Evolutionary conservation across 2,888 invertebrate species (phyloP).

Genomic region (Zeuzera pyrina): DNA sequence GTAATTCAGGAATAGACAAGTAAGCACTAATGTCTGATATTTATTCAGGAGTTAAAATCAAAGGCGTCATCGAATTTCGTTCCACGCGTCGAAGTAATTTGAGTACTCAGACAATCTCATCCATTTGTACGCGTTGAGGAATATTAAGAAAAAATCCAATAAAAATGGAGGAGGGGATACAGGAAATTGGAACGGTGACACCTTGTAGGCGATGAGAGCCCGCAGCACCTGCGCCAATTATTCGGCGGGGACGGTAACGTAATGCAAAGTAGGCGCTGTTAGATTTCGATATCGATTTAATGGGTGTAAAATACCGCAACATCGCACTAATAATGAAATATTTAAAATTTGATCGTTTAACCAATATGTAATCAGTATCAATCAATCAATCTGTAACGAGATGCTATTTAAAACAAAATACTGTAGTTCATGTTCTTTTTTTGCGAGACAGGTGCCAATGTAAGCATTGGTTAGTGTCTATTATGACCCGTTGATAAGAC

Average conservation of each 20-base stretch:
- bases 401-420: too few relatives aligned
- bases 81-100: constrained; percentile 24
- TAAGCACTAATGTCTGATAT: constrained; percentile 1
- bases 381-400: too few relatives aligned
- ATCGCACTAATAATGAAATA: too few relatives aligned
- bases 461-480: too few relatives aligned
- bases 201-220: constrained; percentile 29
- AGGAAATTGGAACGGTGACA: constrained; percentile 58
- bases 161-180: constrained; percentile 30
- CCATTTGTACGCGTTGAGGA: constrained; percentile 43
- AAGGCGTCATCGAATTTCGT: constrained; percentile 23
- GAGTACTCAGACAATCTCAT: constrained; percentile 28
- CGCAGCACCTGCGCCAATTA: constrained; percentile 37
- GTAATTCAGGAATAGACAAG: too few relatives aligned
- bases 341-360: too few relatives aligned
- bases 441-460: too few relatives aligned
- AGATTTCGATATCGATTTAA: constrained; percentile 24
- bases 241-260: constrained; percentile 16
- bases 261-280: constrained; percentile 23
- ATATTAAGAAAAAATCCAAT: constrained; percentile 61
- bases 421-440: too few relatives aligned
- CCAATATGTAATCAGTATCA: too few relatives aligned
- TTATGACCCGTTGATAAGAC: too few relatives aligned
- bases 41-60: constrained; percentile 17
- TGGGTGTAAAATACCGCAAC: constrained; percentile 19